Conservation (phyloP, 2,888 invertebrate genomes). For the Melieria omissa region DNA sequence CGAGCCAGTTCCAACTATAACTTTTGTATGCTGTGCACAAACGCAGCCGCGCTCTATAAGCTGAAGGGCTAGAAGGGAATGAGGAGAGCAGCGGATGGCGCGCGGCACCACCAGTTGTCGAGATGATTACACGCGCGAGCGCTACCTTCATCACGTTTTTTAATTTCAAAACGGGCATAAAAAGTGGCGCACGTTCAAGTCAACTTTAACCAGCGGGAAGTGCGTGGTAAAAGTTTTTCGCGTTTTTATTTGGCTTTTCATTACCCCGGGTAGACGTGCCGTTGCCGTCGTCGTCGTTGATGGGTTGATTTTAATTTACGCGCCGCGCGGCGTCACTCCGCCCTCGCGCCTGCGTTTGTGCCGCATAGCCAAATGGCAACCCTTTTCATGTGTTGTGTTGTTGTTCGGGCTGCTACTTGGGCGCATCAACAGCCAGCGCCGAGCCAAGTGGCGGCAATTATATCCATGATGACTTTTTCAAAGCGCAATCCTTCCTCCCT, state of each 20-base stretch:
- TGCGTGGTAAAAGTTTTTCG: constrained; percentile 21
- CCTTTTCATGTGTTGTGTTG: constrained; percentile 5
- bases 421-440: neutral
- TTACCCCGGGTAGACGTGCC: constrained; percentile 30
- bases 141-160: constrained; percentile 41
- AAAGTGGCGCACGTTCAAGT: constrained; percentile 13
- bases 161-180: constrained; percentile 25
- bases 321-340: neutral
- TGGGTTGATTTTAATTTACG: constrained; percentile 26
- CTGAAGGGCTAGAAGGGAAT: neutral
- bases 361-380: neutral
- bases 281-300: neutral
- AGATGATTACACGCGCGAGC: constrained; percentile 36
- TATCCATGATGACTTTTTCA: constrained; percentile 32
- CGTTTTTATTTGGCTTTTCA: constrained; percentile 25
- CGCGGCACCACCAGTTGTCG: neutral
- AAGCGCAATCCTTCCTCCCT: neutral
- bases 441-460: constrained; percentile 35
- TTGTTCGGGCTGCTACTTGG: too few species aligned
- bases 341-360: neutral
- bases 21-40: constrained; percentile 4
- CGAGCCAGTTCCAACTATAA: constrained; percentile 10
- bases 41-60: neutral
- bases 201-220: constrained; percentile 2
- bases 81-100: neutral